Evolutionary conservation across 2,888 invertebrate species (phyloP).

Genomic region (Aphelenchoides bicaudatus): DNA sequence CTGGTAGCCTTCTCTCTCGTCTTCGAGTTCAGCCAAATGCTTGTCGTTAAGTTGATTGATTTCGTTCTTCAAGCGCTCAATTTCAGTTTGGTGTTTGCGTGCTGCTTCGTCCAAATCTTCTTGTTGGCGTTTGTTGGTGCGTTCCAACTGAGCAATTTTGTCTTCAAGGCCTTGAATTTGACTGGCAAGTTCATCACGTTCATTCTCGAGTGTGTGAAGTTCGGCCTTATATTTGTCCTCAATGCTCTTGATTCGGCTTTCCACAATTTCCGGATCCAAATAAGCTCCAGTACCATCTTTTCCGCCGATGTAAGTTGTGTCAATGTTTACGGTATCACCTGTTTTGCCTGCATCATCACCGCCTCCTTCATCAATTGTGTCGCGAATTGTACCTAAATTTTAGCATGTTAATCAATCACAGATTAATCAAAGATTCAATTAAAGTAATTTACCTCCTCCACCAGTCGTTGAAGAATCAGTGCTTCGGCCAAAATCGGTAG

Average conservation of each 20-base stretch:
- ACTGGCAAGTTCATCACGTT: constrained; percentile 52
- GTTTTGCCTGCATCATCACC: constrained; percentile 29
- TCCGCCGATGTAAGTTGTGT: constrained; percentile 28
- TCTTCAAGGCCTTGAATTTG: constrained; percentile 55
- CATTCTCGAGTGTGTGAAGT: constrained; percentile 55
- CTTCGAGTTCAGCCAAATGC: constrained; percentile 54
- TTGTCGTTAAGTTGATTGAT: constrained; percentile 51
- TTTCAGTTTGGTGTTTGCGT: constrained; percentile 53
- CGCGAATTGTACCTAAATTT: background rate
- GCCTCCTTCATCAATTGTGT: constrained; percentile 14
- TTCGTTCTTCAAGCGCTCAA: constrained; percentile 53
- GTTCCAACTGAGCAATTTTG: constrained; percentile 47
- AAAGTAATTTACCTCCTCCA: too few relatives aligned
- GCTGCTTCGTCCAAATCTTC: constrained; percentile 50
- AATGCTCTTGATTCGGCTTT: constrained; percentile 48
- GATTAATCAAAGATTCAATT: too few relatives aligned
- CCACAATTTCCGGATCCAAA: constrained; percentile 53
- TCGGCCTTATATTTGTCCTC: constrained; percentile 58
- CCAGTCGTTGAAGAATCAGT: constrained; percentile 20
- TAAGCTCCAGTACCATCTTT: constrained; percentile 33
- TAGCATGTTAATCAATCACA: too few relatives aligned
- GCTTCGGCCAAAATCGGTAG: constrained; percentile 26
- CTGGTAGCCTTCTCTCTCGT: constrained; percentile 52
- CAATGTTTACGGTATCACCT: constrained; percentile 17
- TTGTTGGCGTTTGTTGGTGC: constrained; percentile 48